Evolutionary conservation across 1,140 invertebrate genomes (phyloP), one percentile per base, ranked within the genome.

Genomic region (Goniozus legneri): DNA sequence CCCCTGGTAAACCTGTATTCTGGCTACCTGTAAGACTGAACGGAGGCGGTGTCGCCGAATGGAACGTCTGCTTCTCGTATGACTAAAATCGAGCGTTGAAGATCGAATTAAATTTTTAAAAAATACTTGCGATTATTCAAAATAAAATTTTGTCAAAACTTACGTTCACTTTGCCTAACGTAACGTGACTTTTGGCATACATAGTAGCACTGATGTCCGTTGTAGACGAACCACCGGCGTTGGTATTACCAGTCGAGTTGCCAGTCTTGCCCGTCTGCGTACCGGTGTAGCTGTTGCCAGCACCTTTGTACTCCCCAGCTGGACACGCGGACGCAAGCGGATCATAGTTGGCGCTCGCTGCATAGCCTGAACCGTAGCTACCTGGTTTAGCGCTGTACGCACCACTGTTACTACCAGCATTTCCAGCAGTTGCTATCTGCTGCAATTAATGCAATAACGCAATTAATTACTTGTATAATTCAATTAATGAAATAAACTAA

Each of bases 41-140:
- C 22, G 89, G 88, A 20, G 88, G 88, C 18, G 89, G 88, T 27
- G 88, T 91, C 41, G 84, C 87, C 36, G 87, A 87, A 69, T 89
- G 88, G 75, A 89, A 90, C 61, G 84, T 85, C 68, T 88, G 86
- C 75, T 91, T 91, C 50, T 91, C 88, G 68, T 89, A 91, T 2
- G 87, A 88, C 88, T 91, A 69, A 14, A 79, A 76, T 52, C 59
- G n/a, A n/a, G n/a, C n/a, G n/a, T n/a, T n/a, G n/a, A 57, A 56
- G 52, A n/a, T n/a, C n/a, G n/a, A n/a, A n/a, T n/a, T n/a, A n/a
- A n/a, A n/a, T n/a, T n/a, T n/a, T n/a, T n/a, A n/a, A n/a, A n/a
- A n/a, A n/a, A n/a, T n/a, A n/a, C n/a, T n/a, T n/a, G n/a, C n/a
- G n/a, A n/a, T n/a, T n/a, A n/a, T n/a, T n/a, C n/a, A n/a, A n/a